A percentile compares a stretch with the other conserved stretches of the same genome.
Evolutionary conservation across 1,140 invertebrate genomes (phyloP).

Genomic region (Drosophila sucinea): DNA sequence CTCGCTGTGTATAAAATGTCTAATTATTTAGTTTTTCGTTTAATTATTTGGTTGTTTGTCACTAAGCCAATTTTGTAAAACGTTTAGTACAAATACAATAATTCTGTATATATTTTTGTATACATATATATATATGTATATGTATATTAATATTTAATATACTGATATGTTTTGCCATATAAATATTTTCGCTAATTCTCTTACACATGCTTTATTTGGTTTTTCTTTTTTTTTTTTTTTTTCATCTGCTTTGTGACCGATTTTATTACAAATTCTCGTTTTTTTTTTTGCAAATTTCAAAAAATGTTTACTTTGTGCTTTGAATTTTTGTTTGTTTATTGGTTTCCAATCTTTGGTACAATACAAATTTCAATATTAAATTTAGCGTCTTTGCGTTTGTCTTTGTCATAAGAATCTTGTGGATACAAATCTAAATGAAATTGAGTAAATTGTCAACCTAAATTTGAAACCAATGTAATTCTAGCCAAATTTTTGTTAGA

Average conservation of each 20-base stretch:
- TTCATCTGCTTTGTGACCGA: conserved; percentile 24
- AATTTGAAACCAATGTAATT: conserved; percentile 73
- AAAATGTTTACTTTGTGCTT: conserved; percentile 47
- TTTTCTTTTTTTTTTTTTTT: conserved; percentile 37
- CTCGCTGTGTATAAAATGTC: conserved; percentile 75
- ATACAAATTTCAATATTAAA: conserved; percentile 46
- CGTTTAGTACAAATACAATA: conserved; percentile 81
- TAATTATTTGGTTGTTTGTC: conserved; percentile 33
- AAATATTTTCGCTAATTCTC: conserved; percentile 65
- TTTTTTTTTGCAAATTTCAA: conserved; percentile 48
- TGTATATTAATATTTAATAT: conserved; percentile 63
- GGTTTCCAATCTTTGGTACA: conserved; percentile 51
- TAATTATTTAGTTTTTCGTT: conserved; percentile 58
- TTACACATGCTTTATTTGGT: conserved; percentile 37
- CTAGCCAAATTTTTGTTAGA: conserved; percentile 63
- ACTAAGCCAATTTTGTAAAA: conserved; percentile 79
- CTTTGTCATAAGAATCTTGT: conserved; percentile 67
- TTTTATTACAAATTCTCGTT: conserved; percentile 41
- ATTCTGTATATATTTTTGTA: conserved; percentile 61
- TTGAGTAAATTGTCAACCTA: conserved; percentile 46
- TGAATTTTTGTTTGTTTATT: conserved; percentile 29
- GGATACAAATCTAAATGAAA: conserved; percentile 45
- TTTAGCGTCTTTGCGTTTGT: conserved; percentile 36
- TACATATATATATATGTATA: conserved; percentile 54
- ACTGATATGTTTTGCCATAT: conserved; percentile 80